Evolutionary conservation across 2,888 invertebrate species (phyloP).

Genomic region (Micoletzkya japonica): DNA sequence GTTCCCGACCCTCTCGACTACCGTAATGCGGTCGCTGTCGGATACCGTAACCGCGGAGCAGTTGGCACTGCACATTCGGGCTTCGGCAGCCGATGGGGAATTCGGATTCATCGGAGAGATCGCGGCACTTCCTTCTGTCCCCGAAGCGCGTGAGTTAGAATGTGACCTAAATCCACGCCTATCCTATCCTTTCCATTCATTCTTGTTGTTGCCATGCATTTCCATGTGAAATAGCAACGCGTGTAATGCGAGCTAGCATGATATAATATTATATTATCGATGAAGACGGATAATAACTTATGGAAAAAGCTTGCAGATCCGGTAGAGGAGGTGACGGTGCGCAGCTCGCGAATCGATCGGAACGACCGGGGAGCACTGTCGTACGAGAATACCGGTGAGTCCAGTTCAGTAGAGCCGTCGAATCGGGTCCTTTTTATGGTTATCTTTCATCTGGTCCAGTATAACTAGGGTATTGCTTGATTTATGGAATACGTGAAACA

Average conservation of each 20-base stretch:
- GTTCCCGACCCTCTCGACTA: neutral
- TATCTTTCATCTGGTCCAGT: neutral
- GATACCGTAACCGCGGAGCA: constrained; percentile 35
- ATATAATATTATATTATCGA: neutral
- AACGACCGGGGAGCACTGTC: constrained; percentile 60
- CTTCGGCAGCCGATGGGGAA: constrained; percentile 88
- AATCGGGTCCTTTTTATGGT: neutral
- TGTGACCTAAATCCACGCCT: too few species aligned
- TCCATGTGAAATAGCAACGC: neutral
- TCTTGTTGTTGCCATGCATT: neutral
- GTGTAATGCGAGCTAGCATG: too few species aligned
- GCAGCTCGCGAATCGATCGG: constrained; percentile 46
- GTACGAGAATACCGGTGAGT: constrained; percentile 45
- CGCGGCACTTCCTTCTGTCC: constrained; percentile 78
- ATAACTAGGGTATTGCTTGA: neutral
- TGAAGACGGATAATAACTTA: too few species aligned
- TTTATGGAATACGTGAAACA: neutral
- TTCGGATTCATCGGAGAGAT: constrained; percentile 97
- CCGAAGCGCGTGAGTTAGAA: constrained; percentile 33
- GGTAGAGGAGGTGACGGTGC: constrained; percentile 51
- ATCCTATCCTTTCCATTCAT: too few species aligned
- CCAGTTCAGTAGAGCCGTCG: constrained; percentile 25
- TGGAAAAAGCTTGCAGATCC: constrained; percentile 42
- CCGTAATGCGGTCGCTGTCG: neutral
- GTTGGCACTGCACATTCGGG: constrained; percentile 85